phyloP scores from a whole-genome alignment of 2,888 invertebrate species.

The Pilophorus perplexus region DNA sequence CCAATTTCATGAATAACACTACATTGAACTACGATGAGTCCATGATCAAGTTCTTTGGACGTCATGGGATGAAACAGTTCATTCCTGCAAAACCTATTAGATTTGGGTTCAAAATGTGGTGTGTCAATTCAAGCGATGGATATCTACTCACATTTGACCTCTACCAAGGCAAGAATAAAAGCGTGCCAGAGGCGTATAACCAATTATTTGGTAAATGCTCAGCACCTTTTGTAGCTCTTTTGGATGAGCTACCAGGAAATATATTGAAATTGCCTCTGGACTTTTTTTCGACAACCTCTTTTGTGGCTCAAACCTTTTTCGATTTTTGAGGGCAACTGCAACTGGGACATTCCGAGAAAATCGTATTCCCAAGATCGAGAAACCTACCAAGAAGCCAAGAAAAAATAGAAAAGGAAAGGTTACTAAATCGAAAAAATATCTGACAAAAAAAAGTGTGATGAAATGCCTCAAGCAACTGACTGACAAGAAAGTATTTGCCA shows the following conservation, averaged over 20 bases:
- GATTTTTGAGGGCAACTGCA: no score
- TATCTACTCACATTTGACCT: no score
- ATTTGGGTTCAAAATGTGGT: slow-evolving; percentile 8
- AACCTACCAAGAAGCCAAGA: not conserved
- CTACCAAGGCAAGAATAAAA: no score
- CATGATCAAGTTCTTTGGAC: slow-evolving; percentile 9
- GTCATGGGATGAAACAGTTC: not conserved
- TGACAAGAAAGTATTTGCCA: not conserved
- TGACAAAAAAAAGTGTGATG: not conserved
- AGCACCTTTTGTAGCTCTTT: not conserved
- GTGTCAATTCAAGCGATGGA: not conserved
- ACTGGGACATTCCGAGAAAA: not conserved
- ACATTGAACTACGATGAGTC: slow-evolving; percentile 5
- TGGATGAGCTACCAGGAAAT: not conserved
- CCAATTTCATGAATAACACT: slow-evolving; percentile 4
- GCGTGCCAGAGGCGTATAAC: no score
- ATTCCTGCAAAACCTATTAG: not conserved
- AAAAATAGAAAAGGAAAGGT: no score
- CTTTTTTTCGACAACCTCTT: slow-evolving; percentile 7
- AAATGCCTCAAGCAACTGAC: no score
- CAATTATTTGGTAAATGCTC: slow-evolving; percentile 1
- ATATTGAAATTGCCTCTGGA: not conserved
- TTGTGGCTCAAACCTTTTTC: not conserved
- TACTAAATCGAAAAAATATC: not conserved
- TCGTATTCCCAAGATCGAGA: not conserved